Conservation (phyloP, 2,888 invertebrate genomes). For the Tachina grossa region DNA sequence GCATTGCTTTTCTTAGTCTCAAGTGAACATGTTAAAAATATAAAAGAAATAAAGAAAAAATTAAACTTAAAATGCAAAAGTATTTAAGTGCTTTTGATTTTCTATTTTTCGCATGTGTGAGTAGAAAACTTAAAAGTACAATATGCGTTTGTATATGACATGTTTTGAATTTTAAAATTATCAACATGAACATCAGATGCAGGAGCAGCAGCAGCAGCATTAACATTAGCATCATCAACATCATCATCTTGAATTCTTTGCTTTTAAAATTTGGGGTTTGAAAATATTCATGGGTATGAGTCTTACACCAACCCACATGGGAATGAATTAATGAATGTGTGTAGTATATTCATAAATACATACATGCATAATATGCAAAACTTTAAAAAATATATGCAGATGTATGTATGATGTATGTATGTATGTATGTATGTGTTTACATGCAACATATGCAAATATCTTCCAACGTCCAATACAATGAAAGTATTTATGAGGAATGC, state of each 20-base stretch:
- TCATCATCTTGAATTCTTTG: conserved; percentile 46
- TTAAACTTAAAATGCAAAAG: conserved; percentile 53
- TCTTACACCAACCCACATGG: background rate
- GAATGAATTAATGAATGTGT: background rate
- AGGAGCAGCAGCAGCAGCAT: conserved; percentile 23
- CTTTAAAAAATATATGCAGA: background rate
- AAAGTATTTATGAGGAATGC: background rate
- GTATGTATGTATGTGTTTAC: too few species aligned
- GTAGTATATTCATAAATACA: background rate
- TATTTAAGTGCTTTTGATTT: conserved; percentile 62
- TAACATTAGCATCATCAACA: conserved; percentile 17
- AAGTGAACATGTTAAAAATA: conserved; percentile 42
- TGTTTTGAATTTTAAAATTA: conserved; percentile 62
- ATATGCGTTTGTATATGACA: conserved; percentile 57
- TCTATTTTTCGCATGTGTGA: conserved; percentile 18
- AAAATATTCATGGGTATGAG: background rate
- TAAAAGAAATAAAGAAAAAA: background rate
- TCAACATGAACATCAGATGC: conserved; percentile 43
- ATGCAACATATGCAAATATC: background rate
- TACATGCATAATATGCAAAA: background rate
- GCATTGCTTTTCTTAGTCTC: conserved; percentile 46
- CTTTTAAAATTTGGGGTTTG: conserved; percentile 50
- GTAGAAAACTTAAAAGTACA: conserved; percentile 32
- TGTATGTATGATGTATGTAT: too few species aligned
- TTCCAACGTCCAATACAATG: conserved; percentile 27